Evolutionary conservation across 2,113 vertebrate species (phyloP).

Genomic region (Myanophis thanlyinensis): DNA sequence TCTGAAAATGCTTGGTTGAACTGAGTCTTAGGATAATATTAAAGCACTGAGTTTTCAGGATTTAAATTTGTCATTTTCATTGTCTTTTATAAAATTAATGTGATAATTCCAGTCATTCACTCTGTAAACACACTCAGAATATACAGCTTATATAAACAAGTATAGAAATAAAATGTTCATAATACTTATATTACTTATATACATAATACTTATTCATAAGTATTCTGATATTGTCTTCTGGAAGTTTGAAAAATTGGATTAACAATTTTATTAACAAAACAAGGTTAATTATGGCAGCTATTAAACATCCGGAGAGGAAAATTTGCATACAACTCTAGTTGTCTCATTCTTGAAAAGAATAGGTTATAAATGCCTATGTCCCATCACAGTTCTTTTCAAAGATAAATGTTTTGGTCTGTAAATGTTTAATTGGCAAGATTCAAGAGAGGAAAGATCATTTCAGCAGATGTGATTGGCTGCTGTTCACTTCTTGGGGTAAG

Average conservation of each 20-base stretch:
- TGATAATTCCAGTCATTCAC: slow-evolving; percentile 19
- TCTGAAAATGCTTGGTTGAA: slow-evolving; percentile 16
- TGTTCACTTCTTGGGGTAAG: no score
- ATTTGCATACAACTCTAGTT: neutral
- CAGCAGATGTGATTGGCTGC: neutral
- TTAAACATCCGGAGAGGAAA: neutral
- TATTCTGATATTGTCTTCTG: neutral
- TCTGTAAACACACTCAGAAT: slow-evolving; percentile 1
- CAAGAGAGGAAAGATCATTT: neutral
- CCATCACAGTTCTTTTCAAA: neutral
- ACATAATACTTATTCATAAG: neutral
- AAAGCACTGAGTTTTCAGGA: neutral
- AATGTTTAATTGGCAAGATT: neutral
- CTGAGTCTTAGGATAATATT: slow-evolving; percentile 9
- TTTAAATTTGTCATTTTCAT: neutral
- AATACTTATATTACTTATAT: no score
- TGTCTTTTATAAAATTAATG: slow-evolving; percentile 8
- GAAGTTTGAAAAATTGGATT: slow-evolving; percentile 9
- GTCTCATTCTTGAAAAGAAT: neutral
- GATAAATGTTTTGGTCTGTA: neutral
- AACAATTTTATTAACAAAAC: slow-evolving; percentile 24
- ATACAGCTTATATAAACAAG: neutral
- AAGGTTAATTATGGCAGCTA: slow-evolving; percentile 1
- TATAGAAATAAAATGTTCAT: slow-evolving; percentile 10
- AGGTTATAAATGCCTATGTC: neutral